Evolutionary conservation across 2,888 invertebrate species (phyloP).

Genomic region (Cheilosia vernalis): DNA sequence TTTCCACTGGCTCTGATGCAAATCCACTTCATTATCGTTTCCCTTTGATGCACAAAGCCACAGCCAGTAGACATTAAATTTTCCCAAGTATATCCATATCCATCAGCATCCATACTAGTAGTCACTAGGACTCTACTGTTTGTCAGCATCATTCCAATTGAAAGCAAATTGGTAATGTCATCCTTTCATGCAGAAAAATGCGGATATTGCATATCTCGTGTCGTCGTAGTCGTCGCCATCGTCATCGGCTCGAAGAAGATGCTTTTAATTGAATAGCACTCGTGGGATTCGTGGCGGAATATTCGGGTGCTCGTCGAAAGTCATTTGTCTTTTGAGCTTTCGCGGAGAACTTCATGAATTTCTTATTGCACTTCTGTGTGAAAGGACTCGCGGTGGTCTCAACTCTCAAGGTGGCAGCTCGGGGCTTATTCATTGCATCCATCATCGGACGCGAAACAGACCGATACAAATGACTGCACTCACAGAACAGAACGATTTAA

Average conservation of each 20-base stretch:
- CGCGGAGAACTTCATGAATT: constrained; percentile 64
- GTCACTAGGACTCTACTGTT: constrained; percentile 15
- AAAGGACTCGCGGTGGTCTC: constrained; percentile 25
- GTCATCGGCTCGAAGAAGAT: constrained; percentile 1
- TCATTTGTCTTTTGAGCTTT: constrained; percentile 55
- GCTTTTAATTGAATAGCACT: constrained; percentile 67
- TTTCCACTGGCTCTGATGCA: constrained; percentile 68
- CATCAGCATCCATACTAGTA: neutral
- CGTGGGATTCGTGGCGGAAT: constrained; percentile 2
- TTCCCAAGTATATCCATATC: constrained; percentile 28
- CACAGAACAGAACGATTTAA: constrained; percentile 49
- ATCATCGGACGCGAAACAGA: constrained; percentile 49
- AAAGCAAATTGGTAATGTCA: constrained; percentile 69
- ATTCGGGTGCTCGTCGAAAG: constrained; percentile 9
- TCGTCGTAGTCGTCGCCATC: no score
- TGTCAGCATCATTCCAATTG: constrained; percentile 59
- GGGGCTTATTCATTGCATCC: constrained; percentile 55
- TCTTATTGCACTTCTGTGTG: constrained; percentile 51
- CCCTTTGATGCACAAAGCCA: constrained; percentile 68
- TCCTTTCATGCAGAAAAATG: constrained; percentile 68
- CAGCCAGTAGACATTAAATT: constrained; percentile 55
- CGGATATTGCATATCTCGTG: constrained; percentile 59
- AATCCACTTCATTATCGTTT: constrained; percentile 74
- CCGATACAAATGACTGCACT: constrained; percentile 68
- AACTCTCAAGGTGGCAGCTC: neutral